Evolutionary conservation across 2,797 vertebrate genomes (phyloP).

Genomic region (Pampus argenteus): DNA sequence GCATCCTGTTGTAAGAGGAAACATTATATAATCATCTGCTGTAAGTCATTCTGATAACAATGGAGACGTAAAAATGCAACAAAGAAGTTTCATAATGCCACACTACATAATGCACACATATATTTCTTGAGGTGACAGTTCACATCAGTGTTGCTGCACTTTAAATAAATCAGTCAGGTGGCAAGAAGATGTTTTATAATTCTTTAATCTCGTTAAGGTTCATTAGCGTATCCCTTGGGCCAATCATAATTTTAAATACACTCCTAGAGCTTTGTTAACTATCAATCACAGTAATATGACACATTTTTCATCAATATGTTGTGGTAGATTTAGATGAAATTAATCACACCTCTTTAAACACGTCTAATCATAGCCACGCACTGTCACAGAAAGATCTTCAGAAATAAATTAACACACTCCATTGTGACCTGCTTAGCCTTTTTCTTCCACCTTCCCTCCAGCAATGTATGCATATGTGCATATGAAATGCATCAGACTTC

Average conservation of each 20-base stretch:
- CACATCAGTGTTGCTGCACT: not conserved
- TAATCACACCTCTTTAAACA: conserved; percentile 27
- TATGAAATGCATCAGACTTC: conserved; percentile 30
- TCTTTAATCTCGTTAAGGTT: not conserved
- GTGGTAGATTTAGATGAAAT: conserved; percentile 17
- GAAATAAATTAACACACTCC: conserved; percentile 14
- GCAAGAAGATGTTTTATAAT: too few species aligned
- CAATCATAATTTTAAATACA: not conserved
- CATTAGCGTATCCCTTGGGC: not conserved
- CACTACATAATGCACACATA: not conserved
- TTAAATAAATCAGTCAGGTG: not conserved
- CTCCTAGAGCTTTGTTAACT: not conserved
- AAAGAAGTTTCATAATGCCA: not conserved
- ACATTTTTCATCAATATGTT: not conserved
- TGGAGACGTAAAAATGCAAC: conserved; percentile 10
- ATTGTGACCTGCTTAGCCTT: conserved; percentile 26
- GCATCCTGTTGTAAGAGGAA: conserved; percentile 10
- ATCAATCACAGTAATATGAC: conserved; percentile 2
- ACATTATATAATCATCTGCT: conserved; percentile 20
- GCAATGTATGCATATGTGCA: conserved; percentile 25
- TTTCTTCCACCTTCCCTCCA: conserved; percentile 36
- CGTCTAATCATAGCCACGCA: conserved; percentile 1
- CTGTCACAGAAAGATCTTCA: conserved; percentile 20
- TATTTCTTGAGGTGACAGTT: not conserved
- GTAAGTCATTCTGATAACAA: conserved; percentile 11